Evolutionary conservation across 1,140 invertebrate species (phyloP).

Genomic region (Zaprionus capensis): DNA sequence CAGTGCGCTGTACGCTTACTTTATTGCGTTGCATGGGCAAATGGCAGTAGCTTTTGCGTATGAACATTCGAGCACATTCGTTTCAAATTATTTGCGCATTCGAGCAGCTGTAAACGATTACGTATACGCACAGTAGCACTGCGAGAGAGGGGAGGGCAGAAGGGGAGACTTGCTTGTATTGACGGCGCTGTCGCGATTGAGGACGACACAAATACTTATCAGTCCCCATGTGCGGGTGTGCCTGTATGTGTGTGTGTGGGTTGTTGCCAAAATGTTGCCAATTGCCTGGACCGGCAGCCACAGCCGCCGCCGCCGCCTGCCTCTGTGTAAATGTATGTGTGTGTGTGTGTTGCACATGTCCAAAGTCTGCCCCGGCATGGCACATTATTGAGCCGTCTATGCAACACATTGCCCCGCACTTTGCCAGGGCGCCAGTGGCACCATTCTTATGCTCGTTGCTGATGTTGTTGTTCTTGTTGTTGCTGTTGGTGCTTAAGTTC

Average conservation of each 20-base stretch:
- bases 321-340: background rate
- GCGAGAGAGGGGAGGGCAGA: background rate
- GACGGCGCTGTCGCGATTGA: constrained; percentile 48
- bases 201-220: constrained; percentile 67
- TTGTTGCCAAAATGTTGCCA: constrained; percentile 74
- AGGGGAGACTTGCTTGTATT: constrained; percentile 8
- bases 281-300: constrained; percentile 47
- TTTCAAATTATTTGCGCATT: constrained; percentile 82
- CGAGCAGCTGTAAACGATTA: constrained; percentile 83
- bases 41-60: constrained; percentile 58
- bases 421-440: constrained; percentile 30
- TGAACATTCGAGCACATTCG: constrained; percentile 74
- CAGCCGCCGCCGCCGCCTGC: constrained; percentile 1
- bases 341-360: constrained; percentile 64
- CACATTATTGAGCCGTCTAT: constrained; percentile 79
- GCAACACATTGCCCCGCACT: constrained; percentile 76
- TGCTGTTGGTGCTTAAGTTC: constrained; percentile 77
- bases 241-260: constrained; percentile 31
- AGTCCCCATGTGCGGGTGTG: constrained; percentile 41
- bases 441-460: constrained; percentile 4
- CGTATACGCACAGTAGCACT: constrained; percentile 35
- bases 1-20: constrained; percentile 21
- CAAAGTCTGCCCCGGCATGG: constrained; percentile 45
- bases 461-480: background rate
- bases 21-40: constrained; percentile 49